A percentile compares a stretch with the other conserved stretches of the same genome.
These are phyloP conservation scores for Halisarca cf. caerulea DNA, from an alignment of 37 sponge, comb jelly and placozoan genomes.

Conservation along the genomic window DNA sequence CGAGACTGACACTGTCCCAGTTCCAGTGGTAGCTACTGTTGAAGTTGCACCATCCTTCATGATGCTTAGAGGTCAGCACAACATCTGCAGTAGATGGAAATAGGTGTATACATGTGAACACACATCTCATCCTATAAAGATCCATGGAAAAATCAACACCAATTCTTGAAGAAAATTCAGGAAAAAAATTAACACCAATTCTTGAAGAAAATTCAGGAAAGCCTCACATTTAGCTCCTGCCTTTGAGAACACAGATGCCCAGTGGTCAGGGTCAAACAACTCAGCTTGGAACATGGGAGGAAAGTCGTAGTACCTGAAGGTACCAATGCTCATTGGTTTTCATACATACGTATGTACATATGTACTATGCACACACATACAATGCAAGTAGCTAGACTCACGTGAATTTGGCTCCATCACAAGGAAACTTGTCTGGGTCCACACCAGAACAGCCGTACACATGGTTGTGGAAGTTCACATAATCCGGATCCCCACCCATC, in stretches of 20 bases:
- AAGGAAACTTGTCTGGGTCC: constrained; percentile 60
- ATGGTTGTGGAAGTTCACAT: constrained; percentile 72
- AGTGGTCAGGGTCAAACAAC: constrained; percentile 71
- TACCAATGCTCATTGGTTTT: too few relatives aligned
- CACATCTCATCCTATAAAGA: too few relatives aligned
- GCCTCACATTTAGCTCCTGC: constrained; percentile 87
- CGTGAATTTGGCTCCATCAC: constrained; percentile 20
- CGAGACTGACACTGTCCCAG: constrained; percentile 82
- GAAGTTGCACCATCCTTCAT: constrained; percentile 87
- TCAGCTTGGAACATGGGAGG: constrained; percentile 90
- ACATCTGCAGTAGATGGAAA: constrained; percentile 60
- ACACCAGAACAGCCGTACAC: constrained; percentile 79
- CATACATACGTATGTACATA: too few relatives aligned
- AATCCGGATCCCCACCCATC: constrained; percentile 40
- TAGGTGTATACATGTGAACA: too few relatives aligned
- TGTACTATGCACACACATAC: too few relatives aligned
- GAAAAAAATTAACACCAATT: background rate
- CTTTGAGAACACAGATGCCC: constrained; percentile 73
- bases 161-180: background rate
- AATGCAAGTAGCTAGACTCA: background rate
- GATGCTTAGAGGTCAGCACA: constrained; percentile 81
- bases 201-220: background rate
- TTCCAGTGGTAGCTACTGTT: constrained; percentile 68
- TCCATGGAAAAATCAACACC: background rate
- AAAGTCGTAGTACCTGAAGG: constrained; percentile 68